These are phyloP conservation scores for Calosoma granatense DNA, from an alignment of 1,140 invertebrate genomes.

Conservation along the genomic window DNA sequence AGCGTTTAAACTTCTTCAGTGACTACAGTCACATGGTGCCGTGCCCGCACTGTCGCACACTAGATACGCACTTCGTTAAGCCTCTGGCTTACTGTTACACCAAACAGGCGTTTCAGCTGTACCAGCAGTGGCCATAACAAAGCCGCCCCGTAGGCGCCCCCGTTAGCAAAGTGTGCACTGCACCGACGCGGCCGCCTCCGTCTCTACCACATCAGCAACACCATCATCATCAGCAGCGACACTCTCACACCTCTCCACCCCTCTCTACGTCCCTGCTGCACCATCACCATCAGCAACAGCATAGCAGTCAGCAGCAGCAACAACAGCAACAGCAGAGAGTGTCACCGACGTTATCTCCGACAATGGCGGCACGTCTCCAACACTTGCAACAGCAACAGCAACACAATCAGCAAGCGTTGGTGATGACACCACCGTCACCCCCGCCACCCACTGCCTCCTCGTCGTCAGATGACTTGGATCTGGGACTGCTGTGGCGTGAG, in stretches of 20 bases:
- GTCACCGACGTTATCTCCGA: background rate
- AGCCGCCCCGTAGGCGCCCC: constrained; percentile 28
- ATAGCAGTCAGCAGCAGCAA: background rate
- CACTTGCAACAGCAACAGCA: background rate
- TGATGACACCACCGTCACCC: constrained; percentile 12
- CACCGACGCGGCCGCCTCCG: constrained; percentile 45
- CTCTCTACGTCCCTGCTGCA: constrained; percentile 32
- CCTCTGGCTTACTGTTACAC: constrained; percentile 70
- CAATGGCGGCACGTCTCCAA: background rate
- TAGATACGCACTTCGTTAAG: constrained; percentile 92
- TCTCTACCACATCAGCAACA: constrained; percentile 32
- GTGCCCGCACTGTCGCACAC: constrained; percentile 81
- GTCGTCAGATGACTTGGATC: constrained; percentile 24
- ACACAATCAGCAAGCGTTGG: background rate
- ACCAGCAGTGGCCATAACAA: constrained; percentile 77
- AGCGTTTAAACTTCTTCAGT: constrained; percentile 85
- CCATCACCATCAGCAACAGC: background rate
- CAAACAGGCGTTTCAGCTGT: constrained; percentile 55
- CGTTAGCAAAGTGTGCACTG: constrained; percentile 20
- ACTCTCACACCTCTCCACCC: constrained; percentile 24
- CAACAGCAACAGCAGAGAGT: background rate
- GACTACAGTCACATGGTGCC: constrained; percentile 88
- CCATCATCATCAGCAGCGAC: background rate
- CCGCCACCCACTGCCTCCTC: constrained; percentile 19
- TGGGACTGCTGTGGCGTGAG: constrained; percentile 33